Percentiles rank a stretch among this genome's conserved stretches.
Conservation (phyloP, 64 coral and sea anemone genomes). For the Hydrozoanthus tunicans region DNA sequence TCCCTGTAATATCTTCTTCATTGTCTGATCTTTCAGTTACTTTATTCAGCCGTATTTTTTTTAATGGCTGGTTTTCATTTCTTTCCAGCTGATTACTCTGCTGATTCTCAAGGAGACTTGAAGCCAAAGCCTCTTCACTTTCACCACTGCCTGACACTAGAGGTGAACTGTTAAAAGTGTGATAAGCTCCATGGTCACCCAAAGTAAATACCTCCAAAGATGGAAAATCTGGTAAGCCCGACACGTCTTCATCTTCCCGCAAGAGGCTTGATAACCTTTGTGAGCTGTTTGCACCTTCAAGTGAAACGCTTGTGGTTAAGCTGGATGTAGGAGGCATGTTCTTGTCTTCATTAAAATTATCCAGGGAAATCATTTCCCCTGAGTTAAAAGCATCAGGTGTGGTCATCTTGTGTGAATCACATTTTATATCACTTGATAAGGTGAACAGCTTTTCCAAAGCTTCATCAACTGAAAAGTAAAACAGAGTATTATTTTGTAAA, state of each 20-base stretch:
- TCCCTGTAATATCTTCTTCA: not conserved
- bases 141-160: not conserved
- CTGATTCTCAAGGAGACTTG: not conserved
- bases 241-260: not conserved
- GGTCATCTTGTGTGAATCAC: not conserved
- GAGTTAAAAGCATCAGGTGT: not conserved
- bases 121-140: not conserved
- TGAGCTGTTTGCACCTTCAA: not conserved
- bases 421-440: conserved; percentile 24
- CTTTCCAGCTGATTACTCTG: not conserved
- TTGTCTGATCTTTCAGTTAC: not conserved
- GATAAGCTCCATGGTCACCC: not conserved
- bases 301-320: not conserved
- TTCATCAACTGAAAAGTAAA: conserved; percentile 67
- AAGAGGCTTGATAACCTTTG: not conserved
- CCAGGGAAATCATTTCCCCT: not conserved
- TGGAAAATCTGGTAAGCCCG: conserved; percentile 36
- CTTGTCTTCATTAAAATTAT: not conserved
- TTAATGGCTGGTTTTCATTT: not conserved
- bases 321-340: not conserved
- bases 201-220: conserved; percentile 27
- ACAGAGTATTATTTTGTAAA: not conserved
- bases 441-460: conserved; percentile 84
- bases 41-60: not conserved
- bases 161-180: not conserved